Conservation (phyloP, 1,140 invertebrate genomes). For the Campodea augens region DNA sequence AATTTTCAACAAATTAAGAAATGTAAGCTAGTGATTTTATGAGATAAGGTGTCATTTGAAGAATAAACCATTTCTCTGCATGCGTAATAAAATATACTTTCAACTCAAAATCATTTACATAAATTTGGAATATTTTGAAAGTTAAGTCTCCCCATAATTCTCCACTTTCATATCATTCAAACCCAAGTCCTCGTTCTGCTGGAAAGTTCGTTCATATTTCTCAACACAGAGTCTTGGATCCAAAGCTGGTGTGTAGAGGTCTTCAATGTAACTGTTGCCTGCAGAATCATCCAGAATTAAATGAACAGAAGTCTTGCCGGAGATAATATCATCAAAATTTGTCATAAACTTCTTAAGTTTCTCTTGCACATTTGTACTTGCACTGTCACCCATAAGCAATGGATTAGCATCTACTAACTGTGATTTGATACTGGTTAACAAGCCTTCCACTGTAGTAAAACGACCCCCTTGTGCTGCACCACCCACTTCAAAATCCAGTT, state of each 20-base stretch:
- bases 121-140: no score
- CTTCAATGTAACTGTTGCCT: slow-evolving; percentile 91
- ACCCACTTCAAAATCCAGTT: slow-evolving; percentile 73
- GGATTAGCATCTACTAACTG: slow-evolving; percentile 44
- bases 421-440: slow-evolving; percentile 43
- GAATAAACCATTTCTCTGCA: no score
- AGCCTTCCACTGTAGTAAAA: slow-evolving; percentile 88
- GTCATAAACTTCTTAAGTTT: slow-evolving; percentile 41
- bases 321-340: slow-evolving; percentile 47
- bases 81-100: no score
- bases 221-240: slow-evolving; percentile 53
- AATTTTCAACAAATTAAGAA: no score
- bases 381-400: slow-evolving; percentile 54
- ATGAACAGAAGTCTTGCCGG: slow-evolving; percentile 40
- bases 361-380: slow-evolving; percentile 29
- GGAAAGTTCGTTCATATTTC: slow-evolving; percentile 62
- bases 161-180: slow-evolving; percentile 95
- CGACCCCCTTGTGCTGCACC: slow-evolving; percentile 69
- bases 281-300: slow-evolving; percentile 86
- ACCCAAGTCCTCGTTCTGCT: slow-evolving; percentile 91
- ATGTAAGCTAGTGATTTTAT: no score
- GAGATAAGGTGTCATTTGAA: no score
- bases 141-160: slow-evolving; percentile 32
- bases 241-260: slow-evolving; percentile 47
- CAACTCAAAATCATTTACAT: no score